Conservation (phyloP, 2,797 vertebrate genomes). For the Ataeniobius toweri region DNA sequence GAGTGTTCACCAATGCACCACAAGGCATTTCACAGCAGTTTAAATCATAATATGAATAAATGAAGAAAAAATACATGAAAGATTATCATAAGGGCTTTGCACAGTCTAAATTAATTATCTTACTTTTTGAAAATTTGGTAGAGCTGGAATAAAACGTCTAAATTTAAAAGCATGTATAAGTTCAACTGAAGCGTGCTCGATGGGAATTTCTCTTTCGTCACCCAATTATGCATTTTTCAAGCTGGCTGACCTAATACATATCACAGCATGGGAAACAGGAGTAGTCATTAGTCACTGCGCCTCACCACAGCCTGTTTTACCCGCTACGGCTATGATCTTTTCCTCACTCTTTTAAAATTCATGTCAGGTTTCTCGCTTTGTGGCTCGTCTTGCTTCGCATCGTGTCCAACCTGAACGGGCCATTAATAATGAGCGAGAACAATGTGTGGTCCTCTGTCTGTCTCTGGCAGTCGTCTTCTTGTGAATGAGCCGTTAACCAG, state of each 20-base stretch:
- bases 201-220: slow-evolving; percentile 22
- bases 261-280: slow-evolving; percentile 30
- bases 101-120: background rate
- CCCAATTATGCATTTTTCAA: slow-evolving; percentile 49
- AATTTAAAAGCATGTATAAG: slow-evolving; percentile 1
- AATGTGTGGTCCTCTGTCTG: slow-evolving; percentile 19
- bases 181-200: slow-evolving; percentile 6
- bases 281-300: slow-evolving; percentile 46
- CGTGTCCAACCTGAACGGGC: slow-evolving; percentile 31
- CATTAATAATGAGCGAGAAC: slow-evolving; percentile 46
- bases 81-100: background rate
- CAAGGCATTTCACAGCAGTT: background rate
- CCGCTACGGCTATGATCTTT: background rate
- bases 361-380: slow-evolving; percentile 24
- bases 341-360: slow-evolving; percentile 19
- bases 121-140: background rate
- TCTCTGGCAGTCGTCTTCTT: background rate
- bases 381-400: slow-evolving; percentile 4
- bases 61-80: background rate
- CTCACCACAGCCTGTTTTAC: slow-evolving; percentile 13
- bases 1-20: background rate
- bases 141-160: slow-evolving; percentile 1
- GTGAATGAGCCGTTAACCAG: background rate
- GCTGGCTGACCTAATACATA: slow-evolving; percentile 39
- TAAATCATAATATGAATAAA: background rate